Evolutionary conservation across 1,140 invertebrate species (phyloP), one percentile per base, ranked within the genome.

Genomic region (Zaprionus davidi): DNA sequence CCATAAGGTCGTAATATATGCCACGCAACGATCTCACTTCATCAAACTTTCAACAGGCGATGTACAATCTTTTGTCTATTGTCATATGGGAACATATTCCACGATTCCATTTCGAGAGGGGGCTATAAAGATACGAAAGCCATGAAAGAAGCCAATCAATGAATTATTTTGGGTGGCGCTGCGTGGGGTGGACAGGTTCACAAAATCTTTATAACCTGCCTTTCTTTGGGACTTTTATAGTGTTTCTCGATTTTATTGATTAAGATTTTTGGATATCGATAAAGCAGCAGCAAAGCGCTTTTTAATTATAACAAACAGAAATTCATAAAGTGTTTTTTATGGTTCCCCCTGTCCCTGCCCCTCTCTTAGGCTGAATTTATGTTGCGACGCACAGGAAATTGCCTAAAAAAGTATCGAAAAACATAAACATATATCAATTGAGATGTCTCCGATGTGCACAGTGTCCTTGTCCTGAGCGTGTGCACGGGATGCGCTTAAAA

Each of bases 401-500:
- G 67, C 17, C 65, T 78, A 65, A 84, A 83, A 82, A 70, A 70
- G 26, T 51, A 67, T 17, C n/a, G 65, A 65, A 36, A 72, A 76
- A 86, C 59, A 76, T 31, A 78, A 59, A 74, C 71, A 77, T 88
- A 87, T 87, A 88, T 88, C 83, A 88, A 87, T 87, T 74, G 71
- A 83, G 84, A 51, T 51, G 46, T 51, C 46, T 12, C 20, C 46
- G 9, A 20, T 49, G 17, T 13, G 20, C 9, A 24, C 20, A n/a
- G n/a, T 11, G 20, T 51, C n/a, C 20, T 87, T 87, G 83, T 87
- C 73, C 80, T 71, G 67, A 58, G 20, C 84, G 77, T 90, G 84
- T 84, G 85, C 76, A 60, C 84, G 88, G 84, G 84, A 88, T 88
- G 84, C 84, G 71, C 77, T 88, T 84, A 88, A 88, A 88, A 87